phyloP scores from a whole-genome alignment of 2,797 vertebrate genomes.

The Tragelaphus eurycerus region DNA sequence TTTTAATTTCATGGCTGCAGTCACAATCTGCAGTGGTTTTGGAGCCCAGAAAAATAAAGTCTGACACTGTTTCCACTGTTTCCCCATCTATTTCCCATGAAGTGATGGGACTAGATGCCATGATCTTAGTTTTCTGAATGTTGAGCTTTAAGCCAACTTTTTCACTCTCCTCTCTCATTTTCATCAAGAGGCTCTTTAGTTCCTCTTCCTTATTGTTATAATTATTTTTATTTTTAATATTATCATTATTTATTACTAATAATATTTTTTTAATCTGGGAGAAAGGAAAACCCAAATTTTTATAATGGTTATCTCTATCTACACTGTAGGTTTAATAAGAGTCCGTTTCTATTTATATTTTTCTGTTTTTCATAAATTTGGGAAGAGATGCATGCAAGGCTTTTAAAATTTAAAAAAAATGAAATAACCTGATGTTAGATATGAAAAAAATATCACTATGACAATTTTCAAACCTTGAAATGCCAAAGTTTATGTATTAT shows the following conservation, averaged over 20 bases:
- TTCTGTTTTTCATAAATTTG: not conserved
- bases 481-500: not conserved
- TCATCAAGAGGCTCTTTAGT: too few species aligned
- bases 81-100: too few species aligned
- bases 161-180: too few species aligned
- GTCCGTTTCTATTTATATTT: not conserved
- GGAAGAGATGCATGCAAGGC: not conserved
- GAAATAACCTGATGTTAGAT: not conserved
- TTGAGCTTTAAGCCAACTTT: too few species aligned
- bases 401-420: conserved; percentile 29
- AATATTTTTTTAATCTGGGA: not conserved
- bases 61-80: too few species aligned
- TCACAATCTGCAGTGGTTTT: too few species aligned
- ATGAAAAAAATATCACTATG: not conserved
- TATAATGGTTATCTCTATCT: not conserved
- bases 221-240: not conserved
- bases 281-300: not conserved
- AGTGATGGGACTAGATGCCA: too few species aligned
- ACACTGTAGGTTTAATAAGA: not conserved
- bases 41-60: too few species aligned
- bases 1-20: too few species aligned
- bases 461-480: conserved; percentile 31
- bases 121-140: too few species aligned
- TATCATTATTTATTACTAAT: not conserved
- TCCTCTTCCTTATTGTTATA: not conserved